These are phyloP conservation scores for Habroteleia sp. DNA, from an alignment of 2,888 invertebrate species.

Conservation along the genomic window DNA sequence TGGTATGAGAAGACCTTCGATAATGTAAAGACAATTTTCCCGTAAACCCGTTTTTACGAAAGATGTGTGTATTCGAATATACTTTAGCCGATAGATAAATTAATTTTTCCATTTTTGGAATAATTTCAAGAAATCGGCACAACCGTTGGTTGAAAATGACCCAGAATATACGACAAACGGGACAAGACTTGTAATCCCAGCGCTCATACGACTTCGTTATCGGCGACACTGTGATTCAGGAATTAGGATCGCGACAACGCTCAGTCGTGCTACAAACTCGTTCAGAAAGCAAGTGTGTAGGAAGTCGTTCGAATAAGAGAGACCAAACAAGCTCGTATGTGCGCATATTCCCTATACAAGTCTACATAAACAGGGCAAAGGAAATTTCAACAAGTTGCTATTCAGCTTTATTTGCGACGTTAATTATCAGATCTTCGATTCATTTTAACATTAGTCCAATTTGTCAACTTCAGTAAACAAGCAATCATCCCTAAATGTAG, in stretches of 20 bases:
- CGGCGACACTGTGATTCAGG: conserved; percentile 67
- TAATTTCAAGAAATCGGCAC: conserved; percentile 53
- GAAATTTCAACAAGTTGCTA: conserved; percentile 3
- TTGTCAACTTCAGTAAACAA: too few species aligned
- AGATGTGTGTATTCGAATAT: conserved; percentile 6
- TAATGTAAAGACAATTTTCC: conserved; percentile 13
- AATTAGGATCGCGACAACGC: conserved; percentile 66
- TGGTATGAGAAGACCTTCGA: background rate
- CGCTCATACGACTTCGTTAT: conserved; percentile 69
- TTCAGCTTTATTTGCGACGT: background rate
- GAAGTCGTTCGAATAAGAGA: conserved; percentile 24
- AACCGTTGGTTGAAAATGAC: conserved; percentile 66
- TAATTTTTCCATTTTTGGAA: conserved; percentile 48
- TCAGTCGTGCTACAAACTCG: conserved; percentile 42
- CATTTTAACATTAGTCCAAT: background rate
- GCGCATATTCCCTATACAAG: background rate
- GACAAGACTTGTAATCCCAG: conserved; percentile 63
- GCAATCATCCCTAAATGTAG: too few species aligned
- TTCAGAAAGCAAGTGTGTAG: conserved; percentile 26
- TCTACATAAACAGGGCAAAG: conserved; percentile 6
- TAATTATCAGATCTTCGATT: conserved; percentile 6
- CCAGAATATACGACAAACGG: conserved; percentile 67
- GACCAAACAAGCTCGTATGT: background rate
- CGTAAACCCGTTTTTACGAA: conserved; percentile 32
- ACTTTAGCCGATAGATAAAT: conserved; percentile 39